Evolutionary conservation across 2,113 vertebrate species (phyloP), one percentile per base, ranked within the genome.

Genomic region (Peromyscus californicus): DNA sequence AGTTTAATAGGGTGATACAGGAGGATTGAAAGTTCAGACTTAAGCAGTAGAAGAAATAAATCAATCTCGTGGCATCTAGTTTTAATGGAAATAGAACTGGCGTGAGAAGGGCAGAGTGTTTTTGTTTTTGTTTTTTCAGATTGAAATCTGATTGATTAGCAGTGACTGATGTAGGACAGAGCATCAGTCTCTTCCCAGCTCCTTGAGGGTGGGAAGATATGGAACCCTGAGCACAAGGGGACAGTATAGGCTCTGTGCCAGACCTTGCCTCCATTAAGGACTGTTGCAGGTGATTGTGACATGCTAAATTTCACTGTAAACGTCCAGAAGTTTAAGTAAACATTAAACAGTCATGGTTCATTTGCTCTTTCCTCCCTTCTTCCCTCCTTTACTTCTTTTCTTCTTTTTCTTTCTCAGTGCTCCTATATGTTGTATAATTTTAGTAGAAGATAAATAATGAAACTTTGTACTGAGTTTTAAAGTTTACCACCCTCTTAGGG

Each of bases 381-480:
- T 69, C 67, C 31, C 11, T 65, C 63, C 63, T 69, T 69, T 67
- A 5, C 45, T 48, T 48, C 45, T 67, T 26, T 69, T 33, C 67
- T 33, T 69, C 67, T 16, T 69, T 69, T 69, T 67, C 29, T 29
- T 90, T 89, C 45, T 80, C 85, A 92, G 63, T 93, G 42, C 36
- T 86, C 94, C 90, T 94, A 17, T 88, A 31, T 79, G 21, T 84
- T 95, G 9, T 92, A 1, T 78, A 69, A 70, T 91, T 96, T 94
- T 87, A 67, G 24, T 92, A 39, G 24, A 92, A 45, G n/a, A 92
- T 54, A 89, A 3, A 36, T 94, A 21, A 80, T 87, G 92, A 95
- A 57, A 36, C 85, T 54, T 91, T 94, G 3, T 89, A 89, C 36
- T 91, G 93, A 57, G 8, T 93, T 96, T 93, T 91, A 96, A 96